Evolutionary conservation across 2,113 vertebrate genomes (phyloP).

Genomic region (Aviceda subcristata): DNA sequence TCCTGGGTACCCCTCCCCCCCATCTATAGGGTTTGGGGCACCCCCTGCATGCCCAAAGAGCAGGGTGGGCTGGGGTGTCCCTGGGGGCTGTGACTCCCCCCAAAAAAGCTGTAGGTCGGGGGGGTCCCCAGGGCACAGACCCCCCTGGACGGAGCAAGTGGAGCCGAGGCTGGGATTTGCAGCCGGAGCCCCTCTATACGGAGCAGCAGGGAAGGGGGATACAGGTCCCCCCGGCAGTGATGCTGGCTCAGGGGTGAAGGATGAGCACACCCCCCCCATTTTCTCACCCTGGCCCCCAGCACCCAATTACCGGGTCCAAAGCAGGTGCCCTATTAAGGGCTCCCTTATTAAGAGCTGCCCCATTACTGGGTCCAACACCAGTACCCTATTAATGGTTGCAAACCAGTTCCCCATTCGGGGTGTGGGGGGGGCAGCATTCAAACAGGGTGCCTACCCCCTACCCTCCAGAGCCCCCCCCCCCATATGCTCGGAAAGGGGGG

Average conservation of each 20-base stretch:
- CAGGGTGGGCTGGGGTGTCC: not conserved
- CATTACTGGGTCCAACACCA: not conserved
- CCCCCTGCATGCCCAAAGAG: not conserved
- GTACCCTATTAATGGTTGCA: not conserved
- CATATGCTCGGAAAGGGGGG: too few species aligned
- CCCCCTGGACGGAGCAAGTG: accelerated
- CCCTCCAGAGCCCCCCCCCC: too few species aligned
- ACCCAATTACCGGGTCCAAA: accelerated
- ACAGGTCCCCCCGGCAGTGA: too few species aligned
- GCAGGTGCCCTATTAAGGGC: not conserved
- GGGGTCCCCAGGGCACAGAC: not conserved
- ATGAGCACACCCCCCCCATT: accelerated
- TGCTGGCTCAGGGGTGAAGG: not conserved
- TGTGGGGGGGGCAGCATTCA: not conserved
- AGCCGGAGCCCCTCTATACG: not conserved
- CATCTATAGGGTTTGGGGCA: not conserved
- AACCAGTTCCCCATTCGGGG: not conserved
- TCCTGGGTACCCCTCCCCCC: not conserved
- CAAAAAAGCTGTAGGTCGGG: not conserved
- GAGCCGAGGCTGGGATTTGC: not conserved
- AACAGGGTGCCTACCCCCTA: not conserved
- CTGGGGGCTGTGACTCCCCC: accelerated
- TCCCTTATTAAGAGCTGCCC: too few species aligned
- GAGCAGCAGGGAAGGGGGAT: not conserved
- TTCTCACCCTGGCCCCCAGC: too few species aligned